Conservation (phyloP, 2,797 vertebrate species). For the Diplodus puntazzo region DNA sequence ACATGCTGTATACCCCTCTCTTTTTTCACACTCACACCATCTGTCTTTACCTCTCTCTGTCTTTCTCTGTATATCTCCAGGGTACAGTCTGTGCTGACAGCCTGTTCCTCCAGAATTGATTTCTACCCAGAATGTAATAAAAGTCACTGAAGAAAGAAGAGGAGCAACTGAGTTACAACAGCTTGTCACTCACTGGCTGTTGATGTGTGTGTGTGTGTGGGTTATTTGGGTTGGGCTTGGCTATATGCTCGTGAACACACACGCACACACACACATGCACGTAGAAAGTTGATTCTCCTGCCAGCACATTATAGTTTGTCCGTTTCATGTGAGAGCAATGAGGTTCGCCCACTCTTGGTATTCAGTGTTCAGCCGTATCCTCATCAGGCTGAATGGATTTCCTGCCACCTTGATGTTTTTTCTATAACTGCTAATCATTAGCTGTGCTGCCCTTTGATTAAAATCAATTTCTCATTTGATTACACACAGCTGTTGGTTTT, state of each 20-base stretch:
- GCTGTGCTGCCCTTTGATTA: slow-evolving; percentile 45
- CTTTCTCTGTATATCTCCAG: slow-evolving; percentile 40
- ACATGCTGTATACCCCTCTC: slow-evolving; percentile 17
- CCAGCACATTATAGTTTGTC: background rate
- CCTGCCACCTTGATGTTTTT: slow-evolving; percentile 45
- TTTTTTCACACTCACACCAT: slow-evolving; percentile 38
- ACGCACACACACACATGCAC: slow-evolving; percentile 4
- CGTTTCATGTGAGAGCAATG: slow-evolving; percentile 4
- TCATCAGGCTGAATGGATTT: slow-evolving; percentile 62
- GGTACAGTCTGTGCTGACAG: slow-evolving; percentile 77
- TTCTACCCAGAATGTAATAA: slow-evolving; percentile 78
- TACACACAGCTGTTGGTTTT: slow-evolving; percentile 35
- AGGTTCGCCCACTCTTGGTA: background rate
- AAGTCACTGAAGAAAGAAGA: slow-evolving; percentile 68
- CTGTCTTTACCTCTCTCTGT: background rate
- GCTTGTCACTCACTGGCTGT: slow-evolving; percentile 66
- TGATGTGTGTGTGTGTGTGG: slow-evolving; percentile 21
- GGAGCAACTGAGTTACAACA: slow-evolving; percentile 68
- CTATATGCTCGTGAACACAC: slow-evolving; percentile 2
- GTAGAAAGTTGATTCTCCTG: slow-evolving; percentile 27
- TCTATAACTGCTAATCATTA: slow-evolving; percentile 55
- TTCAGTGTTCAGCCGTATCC: background rate
- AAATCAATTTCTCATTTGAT: slow-evolving; percentile 60
- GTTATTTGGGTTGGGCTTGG: slow-evolving; percentile 19
- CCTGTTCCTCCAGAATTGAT: slow-evolving; percentile 75